A percentile compares a stretch with the other conserved stretches of the same genome.
These are phyloP conservation scores for Epiblema foenella DNA, from an alignment of 2,888 invertebrate species.

Conservation along the genomic window DNA sequence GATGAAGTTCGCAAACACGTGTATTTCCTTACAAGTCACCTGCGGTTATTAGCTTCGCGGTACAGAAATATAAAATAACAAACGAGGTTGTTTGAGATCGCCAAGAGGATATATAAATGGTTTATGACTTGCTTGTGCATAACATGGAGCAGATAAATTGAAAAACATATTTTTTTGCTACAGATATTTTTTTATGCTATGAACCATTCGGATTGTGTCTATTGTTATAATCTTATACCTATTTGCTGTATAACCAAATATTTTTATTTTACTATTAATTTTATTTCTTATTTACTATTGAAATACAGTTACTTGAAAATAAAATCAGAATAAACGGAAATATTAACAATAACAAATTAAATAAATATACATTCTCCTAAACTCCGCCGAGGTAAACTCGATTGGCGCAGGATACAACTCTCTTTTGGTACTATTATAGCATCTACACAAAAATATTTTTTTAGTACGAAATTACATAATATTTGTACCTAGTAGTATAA, in stretches of 20 bases:
- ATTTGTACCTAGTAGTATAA: background rate
- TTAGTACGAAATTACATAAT: too few relatives aligned
- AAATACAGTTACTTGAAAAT: too few relatives aligned
- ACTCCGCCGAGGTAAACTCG: too few relatives aligned
- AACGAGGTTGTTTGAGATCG: background rate
- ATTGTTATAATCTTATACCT: background rate
- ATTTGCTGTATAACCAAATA: background rate
- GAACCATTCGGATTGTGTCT: background rate
- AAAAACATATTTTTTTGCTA: background rate
- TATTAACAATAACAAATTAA: too few relatives aligned
- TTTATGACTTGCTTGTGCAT: slow-evolving; percentile 5
- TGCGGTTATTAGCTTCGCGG: slow-evolving; percentile 2
- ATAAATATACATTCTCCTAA: too few relatives aligned
- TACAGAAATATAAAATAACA: slow-evolving; percentile 14
- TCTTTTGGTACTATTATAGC: background rate
- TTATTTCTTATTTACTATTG: too few relatives aligned
- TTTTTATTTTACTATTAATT: too few relatives aligned
- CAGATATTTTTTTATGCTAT: too few relatives aligned
- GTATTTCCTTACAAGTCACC: slow-evolving; percentile 11
- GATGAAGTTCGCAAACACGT: background rate
- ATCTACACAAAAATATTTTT: background rate
- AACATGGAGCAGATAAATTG: background rate
- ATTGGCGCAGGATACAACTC: background rate
- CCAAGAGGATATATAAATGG: slow-evolving; percentile 13
- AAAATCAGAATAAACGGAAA: too few relatives aligned